Percentiles rank a stretch among this genome's conserved stretches.
These are phyloP conservation scores for Cepaea hortensis DNA, from an alignment of 2,888 invertebrate genomes.

Conservation along the genomic window DNA sequence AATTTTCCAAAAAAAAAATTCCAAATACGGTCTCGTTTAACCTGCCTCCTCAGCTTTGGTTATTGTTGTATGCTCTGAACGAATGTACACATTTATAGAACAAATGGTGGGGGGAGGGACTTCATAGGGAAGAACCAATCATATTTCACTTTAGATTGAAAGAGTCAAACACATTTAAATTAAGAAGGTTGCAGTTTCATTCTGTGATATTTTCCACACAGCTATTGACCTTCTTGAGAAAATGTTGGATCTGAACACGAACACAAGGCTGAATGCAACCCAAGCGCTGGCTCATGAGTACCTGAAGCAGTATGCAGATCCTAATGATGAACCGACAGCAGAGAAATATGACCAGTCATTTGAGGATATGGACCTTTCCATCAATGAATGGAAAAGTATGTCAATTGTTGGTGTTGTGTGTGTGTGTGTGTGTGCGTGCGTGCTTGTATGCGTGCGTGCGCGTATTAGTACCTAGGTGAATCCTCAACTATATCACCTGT, in stretches of 20 bases:
- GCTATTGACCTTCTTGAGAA: conserved; percentile 95
- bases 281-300: conserved; percentile 93
- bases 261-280: conserved; percentile 89
- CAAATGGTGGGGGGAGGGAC: too few relatives aligned
- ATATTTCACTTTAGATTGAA: too few relatives aligned
- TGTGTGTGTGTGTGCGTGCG: too few relatives aligned
- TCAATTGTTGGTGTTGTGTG: background rate
- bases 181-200: conserved; percentile 88
- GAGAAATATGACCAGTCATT: conserved; percentile 95
- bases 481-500: background rate
- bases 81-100: too few relatives aligned
- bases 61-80: too few relatives aligned
- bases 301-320: conserved; percentile 86
- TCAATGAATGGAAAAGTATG: conserved; percentile 94
- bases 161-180: too few relatives aligned
- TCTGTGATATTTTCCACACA: conserved; percentile 70
- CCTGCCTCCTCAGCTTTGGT: too few relatives aligned
- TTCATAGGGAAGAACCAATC: too few relatives aligned
- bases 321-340: conserved; percentile 91
- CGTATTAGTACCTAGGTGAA: background rate
- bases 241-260: conserved; percentile 97
- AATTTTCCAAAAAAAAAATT: too few relatives aligned
- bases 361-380: conserved; percentile 88
- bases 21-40: too few relatives aligned
- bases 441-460: too few relatives aligned